These are phyloP conservation scores for Lepidonotus clava DNA, from an alignment of 2,888 invertebrate species.

Conservation along the genomic window DNA sequence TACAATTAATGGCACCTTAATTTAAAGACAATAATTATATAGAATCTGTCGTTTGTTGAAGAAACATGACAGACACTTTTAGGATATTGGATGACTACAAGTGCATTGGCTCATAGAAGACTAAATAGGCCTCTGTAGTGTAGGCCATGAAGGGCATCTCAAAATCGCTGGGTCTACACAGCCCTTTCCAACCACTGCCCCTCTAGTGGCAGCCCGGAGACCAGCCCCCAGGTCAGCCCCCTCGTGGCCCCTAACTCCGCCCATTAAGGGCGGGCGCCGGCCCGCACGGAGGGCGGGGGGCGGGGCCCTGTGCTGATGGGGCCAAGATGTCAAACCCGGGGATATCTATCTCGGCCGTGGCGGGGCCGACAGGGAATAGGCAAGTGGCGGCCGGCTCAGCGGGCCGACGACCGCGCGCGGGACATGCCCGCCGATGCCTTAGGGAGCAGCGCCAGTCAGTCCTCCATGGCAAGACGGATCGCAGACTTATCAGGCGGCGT, in stretches of 20 bases:
- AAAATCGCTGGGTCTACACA: too few relatives aligned
- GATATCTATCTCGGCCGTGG: not conserved
- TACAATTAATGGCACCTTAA: too few relatives aligned
- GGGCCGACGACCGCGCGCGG: not conserved
- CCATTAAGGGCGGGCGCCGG: not conserved
- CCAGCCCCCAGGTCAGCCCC: too few relatives aligned
- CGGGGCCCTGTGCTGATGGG: slow-evolving; percentile 18
- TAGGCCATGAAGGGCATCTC: too few relatives aligned
- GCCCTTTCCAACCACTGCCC: too few relatives aligned
- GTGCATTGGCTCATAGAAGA: too few relatives aligned
- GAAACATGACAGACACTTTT: too few relatives aligned
- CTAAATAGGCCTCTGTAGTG: too few relatives aligned
- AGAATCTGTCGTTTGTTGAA: too few relatives aligned
- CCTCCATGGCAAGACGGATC: slow-evolving; percentile 11
- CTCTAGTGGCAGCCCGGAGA: too few relatives aligned
- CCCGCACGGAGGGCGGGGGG: not conserved
- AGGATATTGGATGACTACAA: too few relatives aligned
- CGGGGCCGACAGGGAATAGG: not conserved
- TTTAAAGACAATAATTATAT: too few relatives aligned
- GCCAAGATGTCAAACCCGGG: slow-evolving; percentile 41
- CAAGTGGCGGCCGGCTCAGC: slow-evolving; percentile 2
- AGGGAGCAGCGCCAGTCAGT: not conserved
- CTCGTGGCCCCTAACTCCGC: not conserved
- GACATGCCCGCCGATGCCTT: not conserved
- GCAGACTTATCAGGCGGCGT: slow-evolving; percentile 38